phyloP scores from a whole-genome alignment of 2,797 vertebrate genomes.

The Argentina silus region DNA sequence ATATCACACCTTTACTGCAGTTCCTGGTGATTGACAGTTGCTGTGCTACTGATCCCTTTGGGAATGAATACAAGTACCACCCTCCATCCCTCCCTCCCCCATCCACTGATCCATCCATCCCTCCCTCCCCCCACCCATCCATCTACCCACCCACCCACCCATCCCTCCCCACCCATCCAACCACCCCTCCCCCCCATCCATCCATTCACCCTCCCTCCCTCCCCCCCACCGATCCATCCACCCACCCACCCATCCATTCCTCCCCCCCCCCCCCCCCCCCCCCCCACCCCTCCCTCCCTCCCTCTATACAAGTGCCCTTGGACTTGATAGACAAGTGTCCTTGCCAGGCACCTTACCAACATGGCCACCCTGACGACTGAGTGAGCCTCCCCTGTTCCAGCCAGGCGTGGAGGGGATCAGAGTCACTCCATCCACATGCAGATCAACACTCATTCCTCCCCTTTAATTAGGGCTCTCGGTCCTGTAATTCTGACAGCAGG shows the following conservation, averaged over 20 bases:
- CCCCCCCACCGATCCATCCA: too few relatives aligned
- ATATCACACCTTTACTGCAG: too few relatives aligned
- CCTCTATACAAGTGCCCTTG: neutral
- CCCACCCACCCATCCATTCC: neutral
- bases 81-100: too few relatives aligned
- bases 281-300: too few relatives aligned
- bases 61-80: too few relatives aligned
- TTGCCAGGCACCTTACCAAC: neutral
- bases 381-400: neutral
- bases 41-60: too few relatives aligned
- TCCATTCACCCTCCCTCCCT: neutral
- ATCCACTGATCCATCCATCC: too few relatives aligned
- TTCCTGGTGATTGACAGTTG: too few relatives aligned
- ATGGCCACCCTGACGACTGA: neutral
- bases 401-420: neutral
- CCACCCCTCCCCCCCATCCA: neutral
- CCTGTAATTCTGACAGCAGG: conserved; percentile 9
- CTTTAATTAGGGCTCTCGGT: conserved; percentile 9
- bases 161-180: too few relatives aligned
- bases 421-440: conserved; percentile 5
- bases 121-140: too few relatives aligned
- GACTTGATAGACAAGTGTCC: neutral
- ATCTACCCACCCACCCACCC: too few relatives aligned
- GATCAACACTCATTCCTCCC: neutral
- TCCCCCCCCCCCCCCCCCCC: too few relatives aligned